Evolutionary conservation across 2,113 vertebrate species (phyloP).

Genomic region (Meleagris gallopavo): DNA sequence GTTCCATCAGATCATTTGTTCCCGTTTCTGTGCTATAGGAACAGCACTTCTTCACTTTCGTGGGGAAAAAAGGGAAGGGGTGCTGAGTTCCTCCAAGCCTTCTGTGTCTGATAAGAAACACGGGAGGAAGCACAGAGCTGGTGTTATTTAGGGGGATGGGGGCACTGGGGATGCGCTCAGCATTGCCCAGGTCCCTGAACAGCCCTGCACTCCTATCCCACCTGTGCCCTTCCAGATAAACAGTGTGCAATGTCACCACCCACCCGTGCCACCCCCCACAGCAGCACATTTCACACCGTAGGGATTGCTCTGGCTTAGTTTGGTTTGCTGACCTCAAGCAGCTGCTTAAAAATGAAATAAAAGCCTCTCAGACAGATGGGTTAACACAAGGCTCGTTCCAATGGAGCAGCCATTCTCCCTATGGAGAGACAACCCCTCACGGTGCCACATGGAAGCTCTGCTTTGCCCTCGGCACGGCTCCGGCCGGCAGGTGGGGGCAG

Average conservation of each 20-base stretch:
- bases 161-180: background rate
- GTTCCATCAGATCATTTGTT: background rate
- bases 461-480: background rate
- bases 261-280: background rate
- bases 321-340: slow-evolving; percentile 41
- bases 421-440: background rate
- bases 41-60: background rate
- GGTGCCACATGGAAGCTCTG: background rate
- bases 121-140: background rate
- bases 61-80: background rate
- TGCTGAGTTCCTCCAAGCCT: background rate
- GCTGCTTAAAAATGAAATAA: slow-evolving; percentile 59
- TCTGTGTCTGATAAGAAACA: background rate
- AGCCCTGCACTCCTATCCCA: background rate
- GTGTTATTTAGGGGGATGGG: background rate
- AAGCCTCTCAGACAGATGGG: slow-evolving; percentile 22
- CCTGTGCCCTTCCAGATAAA: slow-evolving; percentile 42
- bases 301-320: slow-evolving; percentile 31
- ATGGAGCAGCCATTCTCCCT: background rate
- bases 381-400: background rate
- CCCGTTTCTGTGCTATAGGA: background rate
- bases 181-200: background rate
- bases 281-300: slow-evolving; percentile 51
- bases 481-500: slow-evolving; percentile 30
- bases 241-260: too few species aligned